These are phyloP conservation scores for Danio jaintianensis DNA, from an alignment of 2,797 vertebrate species.

Conservation along the genomic window DNA sequence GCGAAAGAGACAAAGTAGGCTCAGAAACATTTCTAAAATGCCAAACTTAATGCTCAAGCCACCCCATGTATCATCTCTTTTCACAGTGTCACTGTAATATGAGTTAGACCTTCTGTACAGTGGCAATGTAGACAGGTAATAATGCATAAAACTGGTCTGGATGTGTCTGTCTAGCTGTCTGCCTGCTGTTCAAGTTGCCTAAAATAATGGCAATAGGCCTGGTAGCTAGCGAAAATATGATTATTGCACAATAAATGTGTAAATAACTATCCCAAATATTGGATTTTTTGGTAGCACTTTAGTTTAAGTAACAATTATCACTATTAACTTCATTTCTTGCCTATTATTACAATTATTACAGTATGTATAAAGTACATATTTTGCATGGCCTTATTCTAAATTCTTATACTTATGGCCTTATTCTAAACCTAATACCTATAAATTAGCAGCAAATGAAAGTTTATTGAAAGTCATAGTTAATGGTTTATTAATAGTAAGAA, in stretches of 20 bases:
- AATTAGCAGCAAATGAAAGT: too few species aligned
- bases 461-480: too few species aligned
- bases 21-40: slow-evolving; percentile 21
- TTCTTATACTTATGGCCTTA: too few species aligned
- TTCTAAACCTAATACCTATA: too few species aligned
- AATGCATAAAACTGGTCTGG: slow-evolving; percentile 27
- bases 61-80: not conserved
- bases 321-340: too few species aligned
- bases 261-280: not conserved
- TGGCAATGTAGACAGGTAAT: not conserved
- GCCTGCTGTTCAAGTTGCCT: slow-evolving; percentile 6
- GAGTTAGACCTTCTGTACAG: not conserved
- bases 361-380: too few species aligned
- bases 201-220: slow-evolving; percentile 7
- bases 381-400: too few species aligned
- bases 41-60: slow-evolving; percentile 24
- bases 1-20: not conserved
- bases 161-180: slow-evolving; percentile 13
- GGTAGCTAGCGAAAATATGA: not conserved
- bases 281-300: too few species aligned
- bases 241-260: not conserved
- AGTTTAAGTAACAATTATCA: too few species aligned
- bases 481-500: too few species aligned
- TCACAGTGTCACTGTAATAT: not conserved
- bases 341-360: too few species aligned